A percentile compares a stretch with the other conserved stretches of the same genome.
Conservation (phyloP, 2,888 invertebrate species). For the Cephus runcator region DNA sequence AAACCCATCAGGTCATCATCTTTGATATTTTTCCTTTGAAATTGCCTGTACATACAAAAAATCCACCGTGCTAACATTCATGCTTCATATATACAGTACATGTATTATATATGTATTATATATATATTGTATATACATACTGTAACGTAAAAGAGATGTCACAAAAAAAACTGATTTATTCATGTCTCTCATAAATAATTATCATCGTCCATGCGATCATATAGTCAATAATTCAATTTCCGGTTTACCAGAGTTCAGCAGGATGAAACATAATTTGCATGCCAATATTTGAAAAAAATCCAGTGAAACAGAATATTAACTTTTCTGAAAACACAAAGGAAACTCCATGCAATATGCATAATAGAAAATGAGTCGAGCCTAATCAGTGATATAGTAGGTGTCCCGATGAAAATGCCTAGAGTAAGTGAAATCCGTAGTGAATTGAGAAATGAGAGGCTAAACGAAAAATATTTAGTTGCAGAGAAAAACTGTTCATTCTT, state of each 20-base stretch:
- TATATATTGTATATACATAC: neutral
- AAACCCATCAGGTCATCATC: neutral
- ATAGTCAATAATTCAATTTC: neutral
- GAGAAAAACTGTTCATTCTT: neutral
- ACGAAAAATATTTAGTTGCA: neutral
- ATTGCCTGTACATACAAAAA: no score
- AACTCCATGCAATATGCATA: neutral
- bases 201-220: neutral
- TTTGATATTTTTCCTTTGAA: neutral
- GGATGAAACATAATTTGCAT: neutral
- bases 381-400: neutral
- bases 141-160: neutral
- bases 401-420: neutral
- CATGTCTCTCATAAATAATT: neutral
- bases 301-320: neutral
- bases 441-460: neutral
- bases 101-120: no score
- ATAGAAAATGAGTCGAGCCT: neutral
- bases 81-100: no score
- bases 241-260: neutral
- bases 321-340: neutral
- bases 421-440: neutral
- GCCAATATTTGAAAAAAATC: neutral
- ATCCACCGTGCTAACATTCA: no score
- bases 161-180: neutral